phyloP scores from a whole-genome alignment of 2,113 vertebrate species.

The Glaucidium brasilianum region DNA sequence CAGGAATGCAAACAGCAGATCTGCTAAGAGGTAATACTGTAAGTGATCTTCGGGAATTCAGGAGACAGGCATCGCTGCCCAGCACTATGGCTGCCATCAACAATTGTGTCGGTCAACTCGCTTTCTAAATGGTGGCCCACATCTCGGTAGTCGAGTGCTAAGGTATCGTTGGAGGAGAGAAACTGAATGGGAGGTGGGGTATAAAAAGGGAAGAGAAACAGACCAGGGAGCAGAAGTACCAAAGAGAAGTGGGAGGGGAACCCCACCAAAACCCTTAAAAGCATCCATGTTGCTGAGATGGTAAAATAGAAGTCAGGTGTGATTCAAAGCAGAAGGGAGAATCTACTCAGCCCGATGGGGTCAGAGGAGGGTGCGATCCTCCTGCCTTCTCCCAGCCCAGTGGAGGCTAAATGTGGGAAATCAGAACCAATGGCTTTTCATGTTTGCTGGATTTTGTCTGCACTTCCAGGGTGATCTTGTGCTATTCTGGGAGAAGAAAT shows the following conservation, averaged over 20 bases:
- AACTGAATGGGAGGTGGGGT: neutral
- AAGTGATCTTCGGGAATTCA: neutral
- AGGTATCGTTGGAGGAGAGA: neutral
- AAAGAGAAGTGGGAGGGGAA: neutral
- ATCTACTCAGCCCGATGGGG: rapidly evolving
- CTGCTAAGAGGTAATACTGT: rapidly evolving
- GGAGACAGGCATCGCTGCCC: neutral
- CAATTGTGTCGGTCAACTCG: rapidly evolving
- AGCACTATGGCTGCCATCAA: neutral
- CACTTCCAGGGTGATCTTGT: neutral
- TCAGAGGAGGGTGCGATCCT: neutral
- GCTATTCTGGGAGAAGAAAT: rapidly evolving
- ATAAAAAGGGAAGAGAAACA: neutral
- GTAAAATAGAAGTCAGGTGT: rapidly evolving
- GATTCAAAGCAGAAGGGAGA: neutral
- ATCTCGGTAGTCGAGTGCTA: rapidly evolving
- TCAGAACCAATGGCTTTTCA: neutral
- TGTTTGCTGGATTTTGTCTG: neutral
- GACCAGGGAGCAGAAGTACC: neutral
- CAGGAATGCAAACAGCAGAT: neutral
- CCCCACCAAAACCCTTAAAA: neutral
- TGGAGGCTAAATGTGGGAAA: neutral
- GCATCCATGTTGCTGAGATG: neutral
- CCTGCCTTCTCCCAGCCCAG: neutral
- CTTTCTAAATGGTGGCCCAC: rapidly evolving